These are phyloP conservation scores for Pimpla rufipes DNA, from an alignment of 2,888 invertebrate genomes.

Conservation along the genomic window DNA sequence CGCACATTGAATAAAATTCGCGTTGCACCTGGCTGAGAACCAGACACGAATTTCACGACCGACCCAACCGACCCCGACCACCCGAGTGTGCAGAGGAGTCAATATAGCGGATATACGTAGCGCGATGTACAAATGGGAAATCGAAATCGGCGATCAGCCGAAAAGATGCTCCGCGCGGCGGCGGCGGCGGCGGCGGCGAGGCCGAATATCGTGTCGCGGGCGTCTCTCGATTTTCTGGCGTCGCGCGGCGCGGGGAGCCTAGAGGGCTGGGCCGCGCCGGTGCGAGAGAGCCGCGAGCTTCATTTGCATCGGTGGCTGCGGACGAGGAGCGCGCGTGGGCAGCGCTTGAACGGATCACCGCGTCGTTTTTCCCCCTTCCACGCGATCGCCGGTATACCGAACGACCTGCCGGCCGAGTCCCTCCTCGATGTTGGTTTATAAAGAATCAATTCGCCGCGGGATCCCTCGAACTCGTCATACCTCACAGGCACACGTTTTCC, in stretches of 20 bases:
- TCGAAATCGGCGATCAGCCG: slow-evolving; percentile 43
- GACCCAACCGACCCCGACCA: neutral
- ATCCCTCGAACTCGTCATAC: slow-evolving; percentile 64
- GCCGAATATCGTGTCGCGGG: too few relatives aligned
- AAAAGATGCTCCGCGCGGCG: slow-evolving; percentile 35
- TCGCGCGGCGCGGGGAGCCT: neutral
- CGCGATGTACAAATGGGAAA: slow-evolving; percentile 37
- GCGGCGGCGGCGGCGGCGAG: slow-evolving; percentile 6
- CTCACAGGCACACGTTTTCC: slow-evolving; percentile 34
- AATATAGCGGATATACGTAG: slow-evolving; percentile 21
- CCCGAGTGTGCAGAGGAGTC: neutral
- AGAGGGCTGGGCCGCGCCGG: slow-evolving; percentile 47
- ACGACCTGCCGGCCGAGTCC: slow-evolving; percentile 42
- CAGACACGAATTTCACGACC: neutral
- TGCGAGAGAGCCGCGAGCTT: slow-evolving; percentile 39
- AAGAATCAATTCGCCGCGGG: slow-evolving; percentile 72
- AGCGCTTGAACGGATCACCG: slow-evolving; percentile 56
- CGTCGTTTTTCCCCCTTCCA: neutral
- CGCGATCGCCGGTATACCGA: slow-evolving; percentile 16
- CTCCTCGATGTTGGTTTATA: slow-evolving; percentile 67
- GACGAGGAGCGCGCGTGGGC: slow-evolving; percentile 62
- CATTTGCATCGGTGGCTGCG: slow-evolving; percentile 67
- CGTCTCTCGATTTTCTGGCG: slow-evolving; percentile 33
- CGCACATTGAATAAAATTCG: too few relatives aligned
- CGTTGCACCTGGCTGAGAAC: neutral